Conservation (phyloP, 2,113 vertebrate species). For the Coregonus clupeaformis region DNA sequence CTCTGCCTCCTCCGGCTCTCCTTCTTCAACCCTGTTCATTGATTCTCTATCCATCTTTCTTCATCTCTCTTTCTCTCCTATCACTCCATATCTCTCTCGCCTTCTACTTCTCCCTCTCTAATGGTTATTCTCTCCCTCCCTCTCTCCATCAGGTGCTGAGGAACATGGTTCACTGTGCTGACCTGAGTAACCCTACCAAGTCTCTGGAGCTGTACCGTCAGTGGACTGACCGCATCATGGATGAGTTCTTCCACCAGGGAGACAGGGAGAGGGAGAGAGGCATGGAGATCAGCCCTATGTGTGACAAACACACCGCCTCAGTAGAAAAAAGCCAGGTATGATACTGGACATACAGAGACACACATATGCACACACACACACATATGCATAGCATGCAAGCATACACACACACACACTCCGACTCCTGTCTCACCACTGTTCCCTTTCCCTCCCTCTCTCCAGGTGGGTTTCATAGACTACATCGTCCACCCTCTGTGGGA, state of each 20-base stretch:
- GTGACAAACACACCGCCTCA: constrained; percentile 95
- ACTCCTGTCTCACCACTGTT: background rate
- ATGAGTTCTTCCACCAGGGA: constrained; percentile 98
- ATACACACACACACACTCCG: background rate
- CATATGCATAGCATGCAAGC: too few species aligned
- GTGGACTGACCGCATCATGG: constrained; percentile 99
- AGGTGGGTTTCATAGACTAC: constrained; percentile 99
- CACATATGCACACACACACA: background rate
- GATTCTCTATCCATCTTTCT: constrained; percentile 32
- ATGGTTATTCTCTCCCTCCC: constrained; percentile 4
- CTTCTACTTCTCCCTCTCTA: background rate
- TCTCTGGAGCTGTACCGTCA: constrained; percentile 96
- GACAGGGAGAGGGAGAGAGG: constrained; percentile 93
- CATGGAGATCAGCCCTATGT: constrained; percentile 99
- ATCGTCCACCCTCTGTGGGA: constrained; percentile 98
- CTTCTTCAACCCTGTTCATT: constrained; percentile 23
- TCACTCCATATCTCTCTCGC: background rate
- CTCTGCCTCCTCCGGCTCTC: background rate
- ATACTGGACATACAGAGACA: background rate
- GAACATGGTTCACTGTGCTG: constrained; percentile 98
- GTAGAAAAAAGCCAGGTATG: constrained; percentile 97
- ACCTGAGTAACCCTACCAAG: constrained; percentile 97
- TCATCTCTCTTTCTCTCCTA: constrained; percentile 10
- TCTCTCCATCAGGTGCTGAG: constrained; percentile 83
- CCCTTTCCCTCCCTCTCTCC: constrained; percentile 11